Evolutionary conservation across 2,113 vertebrate species (phyloP), one percentile per base, ranked within the genome.

Genomic region (Entelurus aequoreus): DNA sequence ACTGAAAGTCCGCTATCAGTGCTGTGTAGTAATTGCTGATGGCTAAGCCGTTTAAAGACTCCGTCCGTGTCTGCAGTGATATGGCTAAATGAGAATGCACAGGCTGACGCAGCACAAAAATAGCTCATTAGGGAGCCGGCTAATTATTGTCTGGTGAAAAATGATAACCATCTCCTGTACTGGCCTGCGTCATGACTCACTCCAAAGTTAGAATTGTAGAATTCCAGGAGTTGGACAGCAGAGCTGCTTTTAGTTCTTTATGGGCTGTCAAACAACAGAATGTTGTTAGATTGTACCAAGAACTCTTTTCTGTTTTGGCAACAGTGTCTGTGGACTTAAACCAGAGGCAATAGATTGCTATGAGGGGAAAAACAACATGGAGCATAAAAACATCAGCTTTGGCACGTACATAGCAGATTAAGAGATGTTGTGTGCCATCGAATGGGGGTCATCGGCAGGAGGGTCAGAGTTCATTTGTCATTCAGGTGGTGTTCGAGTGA

Each of bases 131-230:
- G 67, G 42, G 62, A 76, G 62, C 8, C 19, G 35, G 76, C 74
- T 87, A 80, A 86, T 89, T 85, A 86, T 84, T 86, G 83, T 80
- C 82, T 74, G 72, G 60, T 69, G 62, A 79, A 72, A 83, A 79
- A 84, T 37, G 71, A 81, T 72, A 80, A 76, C 48, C 57, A 63
- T 74, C 71, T 73, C 62, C 57, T 61, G 12, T 63, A 63, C 68
- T 51, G 53, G 68, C 63, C 51, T 16, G 67, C 54, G 65, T 54
- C 16, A 63, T 50, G 60, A 77, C 59, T 52, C 47, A 21, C 62
- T 59, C 67, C 64, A 77, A 83, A 72, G 61, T 6, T 55, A 75
- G 71, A 71, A 68, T 68, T 60, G 62, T 71, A 78, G 79, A 79
- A 79, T 83, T 65, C 68, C 64, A 69, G 52, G 76, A 72, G 70